Base-by-base conservation (phyloP, 2,113 vertebrate species). In the Tachuris rubrigastra region DNA sequence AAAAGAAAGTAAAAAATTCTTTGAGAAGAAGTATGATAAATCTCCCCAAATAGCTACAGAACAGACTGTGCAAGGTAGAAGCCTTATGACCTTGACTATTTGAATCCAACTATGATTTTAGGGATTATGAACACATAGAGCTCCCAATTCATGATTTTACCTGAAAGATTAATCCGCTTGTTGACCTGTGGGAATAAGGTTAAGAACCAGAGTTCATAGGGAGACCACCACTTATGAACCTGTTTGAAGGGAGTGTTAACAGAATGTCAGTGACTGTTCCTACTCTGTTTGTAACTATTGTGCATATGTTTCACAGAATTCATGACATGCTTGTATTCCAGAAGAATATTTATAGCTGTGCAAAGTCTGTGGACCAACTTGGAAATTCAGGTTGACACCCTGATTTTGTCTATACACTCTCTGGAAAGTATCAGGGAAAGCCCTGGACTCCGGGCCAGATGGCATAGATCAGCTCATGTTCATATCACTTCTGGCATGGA, bases 21-120 rank as follows among this genome's bases (percentile, higher is more conserved):
- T 60, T 88, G 65, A 14, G 30, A 71, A 59, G 68, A 88, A 92
- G 53, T 78, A 82, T 1, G 30, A 77, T 80, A 53, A 84, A 93
- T 81, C 50, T 90, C 71, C 44, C 50, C 58, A 67, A 33, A 91
- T 85, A 95, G 58, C 44, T 56, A 71, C 81, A 73, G 95, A 76
- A 73, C 68, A 91, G 80, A 76, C 30, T 77, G 87, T 83, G 66
- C 50, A 59, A 66, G 49, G 60, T 83, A 78, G 55, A 89, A 75
- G 59, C 56, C 21, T 75, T 87, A 31, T 92, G 93, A 93, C 93
- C 84, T 97, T 95, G 72, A 77, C 67, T 87, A 5, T 56, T 58
- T 55, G 87, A 77, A 93, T 87, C 58, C 60, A 89, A 1, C 3
- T 3, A 39, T 73, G 47, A 71, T 47, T 33, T 90, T 75, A 11